phyloP scores from a whole-genome alignment of 2,113 vertebrate genomes.

The Clarias magur region DNA sequence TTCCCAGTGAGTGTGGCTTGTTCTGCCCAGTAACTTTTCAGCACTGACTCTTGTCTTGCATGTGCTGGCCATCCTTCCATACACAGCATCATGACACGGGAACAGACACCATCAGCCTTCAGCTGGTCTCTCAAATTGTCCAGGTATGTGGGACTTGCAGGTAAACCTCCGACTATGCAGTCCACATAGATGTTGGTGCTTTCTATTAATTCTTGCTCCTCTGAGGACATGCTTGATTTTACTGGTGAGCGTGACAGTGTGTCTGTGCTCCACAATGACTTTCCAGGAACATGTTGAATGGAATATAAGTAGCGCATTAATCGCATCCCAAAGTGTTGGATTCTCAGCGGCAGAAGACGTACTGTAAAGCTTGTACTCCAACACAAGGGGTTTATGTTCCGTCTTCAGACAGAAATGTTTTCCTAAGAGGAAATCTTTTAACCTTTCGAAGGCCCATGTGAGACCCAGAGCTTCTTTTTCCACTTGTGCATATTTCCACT shows the following conservation, averaged over 20 bases:
- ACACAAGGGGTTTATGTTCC: too few species aligned
- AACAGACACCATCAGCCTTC: background rate
- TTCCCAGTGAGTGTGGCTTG: background rate
- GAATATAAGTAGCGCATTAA: too few species aligned
- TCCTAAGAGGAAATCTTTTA: too few species aligned
- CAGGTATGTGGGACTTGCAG: background rate
- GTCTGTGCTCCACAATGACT: background rate
- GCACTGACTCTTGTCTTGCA: background rate
- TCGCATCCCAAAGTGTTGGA: too few species aligned
- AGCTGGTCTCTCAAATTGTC: constrained; percentile 7
- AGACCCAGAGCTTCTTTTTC: too few species aligned
- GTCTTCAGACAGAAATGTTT: too few species aligned
- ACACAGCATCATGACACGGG: background rate
- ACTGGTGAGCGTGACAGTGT: background rate
- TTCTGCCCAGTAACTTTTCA: background rate
- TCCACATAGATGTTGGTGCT: background rate
- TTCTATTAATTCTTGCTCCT: background rate
- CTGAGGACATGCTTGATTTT: background rate
- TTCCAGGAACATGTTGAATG: background rate
- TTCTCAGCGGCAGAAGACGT: too few species aligned
- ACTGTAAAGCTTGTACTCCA: too few species aligned
- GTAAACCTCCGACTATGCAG: background rate
- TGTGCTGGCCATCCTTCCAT: background rate
- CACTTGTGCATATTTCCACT: too few species aligned
- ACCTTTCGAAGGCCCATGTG: too few species aligned